These are phyloP conservation scores for Saccopteryx leptura DNA, from an alignment of 2,113 vertebrate genomes.

Conservation along the genomic window DNA sequence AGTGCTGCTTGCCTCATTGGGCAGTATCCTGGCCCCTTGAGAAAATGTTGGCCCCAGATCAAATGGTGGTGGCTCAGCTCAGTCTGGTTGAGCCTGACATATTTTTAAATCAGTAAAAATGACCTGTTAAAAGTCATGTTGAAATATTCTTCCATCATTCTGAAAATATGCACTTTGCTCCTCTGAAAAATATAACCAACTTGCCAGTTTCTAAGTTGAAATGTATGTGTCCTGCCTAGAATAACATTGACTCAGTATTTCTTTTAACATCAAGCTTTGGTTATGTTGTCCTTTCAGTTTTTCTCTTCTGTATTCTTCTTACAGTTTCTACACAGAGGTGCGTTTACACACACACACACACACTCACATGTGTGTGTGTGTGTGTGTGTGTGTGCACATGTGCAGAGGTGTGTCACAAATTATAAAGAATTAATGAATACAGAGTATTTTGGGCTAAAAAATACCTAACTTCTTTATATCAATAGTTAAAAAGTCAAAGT, in stretches of 20 bases:
- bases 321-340: background rate
- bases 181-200: conserved; percentile 77
- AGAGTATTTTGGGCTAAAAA: background rate
- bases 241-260: conserved; percentile 68
- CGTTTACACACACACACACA: rapidly evolving
- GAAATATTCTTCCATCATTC: conserved; percentile 79
- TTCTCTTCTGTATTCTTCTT: background rate
- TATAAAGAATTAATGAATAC: background rate
- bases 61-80: conserved; percentile 4
- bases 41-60: background rate
- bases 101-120: conserved; percentile 63
- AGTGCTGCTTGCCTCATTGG: background rate
- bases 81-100: conserved; percentile 41
- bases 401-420: background rate
- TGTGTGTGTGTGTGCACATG: rapidly evolving
- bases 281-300: background rate
- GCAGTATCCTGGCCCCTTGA: conserved; percentile 21
- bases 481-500: background rate
- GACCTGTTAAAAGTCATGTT: conserved; percentile 70
- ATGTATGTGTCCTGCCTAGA: conserved; percentile 61
- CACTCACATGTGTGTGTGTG: no score
- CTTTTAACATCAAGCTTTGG: conserved; percentile 15
- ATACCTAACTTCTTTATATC: background rate
- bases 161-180: conserved; percentile 77
- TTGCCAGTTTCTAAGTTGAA: conserved; percentile 70